Evolutionary conservation across 2,797 vertebrate species (phyloP), one percentile per base, ranked within the genome.

Genomic region (Hippocampus kuda): DNA sequence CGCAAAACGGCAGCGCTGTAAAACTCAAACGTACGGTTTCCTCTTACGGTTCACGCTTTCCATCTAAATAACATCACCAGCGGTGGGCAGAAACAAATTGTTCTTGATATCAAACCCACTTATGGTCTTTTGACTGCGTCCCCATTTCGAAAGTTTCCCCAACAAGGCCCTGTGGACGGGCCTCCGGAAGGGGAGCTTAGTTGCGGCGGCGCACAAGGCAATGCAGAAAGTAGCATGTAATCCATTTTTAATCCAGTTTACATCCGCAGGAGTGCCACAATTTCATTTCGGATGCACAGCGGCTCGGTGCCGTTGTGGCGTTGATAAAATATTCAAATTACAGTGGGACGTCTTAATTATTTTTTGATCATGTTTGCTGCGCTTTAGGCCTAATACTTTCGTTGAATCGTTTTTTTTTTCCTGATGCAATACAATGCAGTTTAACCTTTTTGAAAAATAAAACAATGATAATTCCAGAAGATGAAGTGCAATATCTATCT

Each of bases 241-340:
- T 85, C 69, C 69, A 85, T 84, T 81, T 83, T 84, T 81, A 82
- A 84, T 81, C 72, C 41, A 62, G 63, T 69, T 81, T 60, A 70
- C 77, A 72, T 75, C 67, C 15, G n/a, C 69, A 51, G 18, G 24
- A 72, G 75, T 71, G 72, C 72, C 65, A 18, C 63, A 49, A 75
- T 81, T 70, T 79, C 59, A 74, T 65, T 70, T 72, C 53, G 44
- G 24, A 57, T 77, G 72, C 26, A 66, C 30, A 48, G 16, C 34
- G 70, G 27, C 10, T 24, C n/a, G n/a, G 57, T 38, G 59, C 59
- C 59, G 11, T 34, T 3, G 59, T 20, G 59, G 20, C 70, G 8
- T 46, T 0, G 64, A 80, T 81, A 16, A 76, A 75, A 79, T 53
- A 76, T 72, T 79, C 1, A 72, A 62, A 65, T 71, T 60, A 66